Percentiles rank a stretch among this genome's conserved stretches.
These are phyloP conservation scores for Chondrilla cf. caribensis DNA, from an alignment of 37 sponge, comb jelly and placozoan genomes.

Conservation along the genomic window DNA sequence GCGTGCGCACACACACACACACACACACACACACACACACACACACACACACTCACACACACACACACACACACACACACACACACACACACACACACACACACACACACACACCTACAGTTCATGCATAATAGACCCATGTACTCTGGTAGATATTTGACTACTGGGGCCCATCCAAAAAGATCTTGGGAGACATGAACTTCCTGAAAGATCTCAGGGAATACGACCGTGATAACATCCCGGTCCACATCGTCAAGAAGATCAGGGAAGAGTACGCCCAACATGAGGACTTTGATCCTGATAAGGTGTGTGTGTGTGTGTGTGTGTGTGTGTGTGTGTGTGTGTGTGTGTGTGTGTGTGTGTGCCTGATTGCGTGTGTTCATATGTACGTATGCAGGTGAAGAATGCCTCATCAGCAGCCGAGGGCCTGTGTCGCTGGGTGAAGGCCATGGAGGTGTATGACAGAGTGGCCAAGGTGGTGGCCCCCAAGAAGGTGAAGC, in stretches of 20 bases:
- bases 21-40: background rate
- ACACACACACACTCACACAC: background rate
- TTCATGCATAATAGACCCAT: too few species aligned
- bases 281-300: slow-evolving; percentile 96
- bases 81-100: too few species aligned
- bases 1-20: background rate
- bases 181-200: slow-evolving; percentile 89
- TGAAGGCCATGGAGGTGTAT: slow-evolving; percentile 95
- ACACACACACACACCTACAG: too few species aligned
- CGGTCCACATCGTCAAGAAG: slow-evolving; percentile 89
- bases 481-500: slow-evolving; percentile 95
- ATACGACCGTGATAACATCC: slow-evolving; percentile 96
- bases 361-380: slow-evolving; percentile 82
- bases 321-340: too few species aligned
- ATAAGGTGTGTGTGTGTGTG: slow-evolving; percentile 57
- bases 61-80: too few species aligned
- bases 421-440: slow-evolving; percentile 97
- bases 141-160: slow-evolving; percentile 88
- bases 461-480: slow-evolving; percentile 99
- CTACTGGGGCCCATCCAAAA: slow-evolving; percentile 99
- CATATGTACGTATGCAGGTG: slow-evolving; percentile 84
- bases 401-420: slow-evolving; percentile 95
- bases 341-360: background rate
- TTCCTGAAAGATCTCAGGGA: slow-evolving; percentile 86
- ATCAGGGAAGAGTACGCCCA: slow-evolving; percentile 81